Evolutionary conservation across 2,888 invertebrate species (phyloP), one percentile per base, ranked within the genome.

Genomic region (Heliconius hortense): DNA sequence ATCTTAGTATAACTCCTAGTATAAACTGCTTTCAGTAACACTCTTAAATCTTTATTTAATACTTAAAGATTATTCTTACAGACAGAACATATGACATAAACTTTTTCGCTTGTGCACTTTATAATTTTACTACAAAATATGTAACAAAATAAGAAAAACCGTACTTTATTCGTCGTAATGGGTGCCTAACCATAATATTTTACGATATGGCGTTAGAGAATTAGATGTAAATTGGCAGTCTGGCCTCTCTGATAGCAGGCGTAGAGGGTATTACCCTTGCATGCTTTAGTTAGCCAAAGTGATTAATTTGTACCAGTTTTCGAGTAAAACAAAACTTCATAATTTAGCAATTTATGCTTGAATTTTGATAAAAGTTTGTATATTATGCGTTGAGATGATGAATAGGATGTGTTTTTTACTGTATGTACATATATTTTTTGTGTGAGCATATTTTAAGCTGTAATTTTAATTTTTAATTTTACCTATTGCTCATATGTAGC

Each of bases 161-260:
- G n/a, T 39, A 18, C 60, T 35, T 31, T 2, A 53, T 74, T 53
- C 56, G 8, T 28, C 26, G 56, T 74, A 63, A 64, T 56, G 39
- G n/a, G 10, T 35, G 63, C 35, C 35, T 69, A 31, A 48, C 64
- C 62, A 71, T 75, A 64, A 64, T 64, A 43, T 75, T 75, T 75
- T 75, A 75, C 70, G 74, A 75, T 59, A 75, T 70, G 56, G 63
- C 39, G 70, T 66, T 68, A 60, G 56, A 64, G 69, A 64, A 71
- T 64, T 64, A 71, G 35, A 75, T 64, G 70, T 75, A 70, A 74
- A 74, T 74, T 64, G 70, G 21, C 56, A 28, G 60, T 24, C 59
- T 60, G 64, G 56, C 28, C 24, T n/a, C 39, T 26, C 63, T 56
- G 39, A 63, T 39, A 72, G 62, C 72, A 39, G 39, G 26, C 71